Evolutionary conservation across 2,113 vertebrate genomes (phyloP), one percentile per base, ranked within the genome.

Genomic region (Mirza zaza): DNA sequence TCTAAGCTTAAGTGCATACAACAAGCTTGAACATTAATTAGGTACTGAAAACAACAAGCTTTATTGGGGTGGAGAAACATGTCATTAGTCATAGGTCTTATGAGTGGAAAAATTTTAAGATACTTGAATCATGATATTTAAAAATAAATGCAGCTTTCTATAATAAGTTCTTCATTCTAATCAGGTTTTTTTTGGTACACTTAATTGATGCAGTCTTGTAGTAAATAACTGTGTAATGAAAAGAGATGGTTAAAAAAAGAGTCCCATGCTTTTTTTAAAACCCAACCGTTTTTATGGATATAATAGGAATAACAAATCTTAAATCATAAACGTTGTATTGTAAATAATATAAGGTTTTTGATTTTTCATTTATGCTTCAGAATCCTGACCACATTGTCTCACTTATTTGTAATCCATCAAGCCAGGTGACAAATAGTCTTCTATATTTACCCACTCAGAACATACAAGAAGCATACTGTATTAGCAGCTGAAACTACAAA

Each of bases 401-500:
- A 98, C 98, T 99, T 99, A 98, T 96, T 98, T 95, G 98, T 99
- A 99, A 99, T 99, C 99, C 99, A 99, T 99, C 99, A 99, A 98
- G 98, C 97, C 97, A 99, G 98, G 99, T 99, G 99, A 99, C 99
- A 99, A 99, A 99, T 99, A 99, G 98, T 98, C 98, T 99, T 99
- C 99, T 99, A 99, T 99, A 99, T 99, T 99, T 99, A 99, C 98
- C 97, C 96, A 91, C 90, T 59, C 96, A 96, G 97, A 98, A 98
- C 98, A 98, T 96, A 99, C 97, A 99, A 98, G 98, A 97, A 98
- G 98, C 98, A 98, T 97, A 98, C 98, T 98, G 97, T 98, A 98
- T 98, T 98, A 99, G 99, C 99, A 99, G 99, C 99, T 99, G 99
- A 99, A 99, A 98, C 99, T 98, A 99, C 99, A 99, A 99, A 98